Conservation (phyloP, 2,797 vertebrate species). For the Gallinago nigripennis region DNA sequence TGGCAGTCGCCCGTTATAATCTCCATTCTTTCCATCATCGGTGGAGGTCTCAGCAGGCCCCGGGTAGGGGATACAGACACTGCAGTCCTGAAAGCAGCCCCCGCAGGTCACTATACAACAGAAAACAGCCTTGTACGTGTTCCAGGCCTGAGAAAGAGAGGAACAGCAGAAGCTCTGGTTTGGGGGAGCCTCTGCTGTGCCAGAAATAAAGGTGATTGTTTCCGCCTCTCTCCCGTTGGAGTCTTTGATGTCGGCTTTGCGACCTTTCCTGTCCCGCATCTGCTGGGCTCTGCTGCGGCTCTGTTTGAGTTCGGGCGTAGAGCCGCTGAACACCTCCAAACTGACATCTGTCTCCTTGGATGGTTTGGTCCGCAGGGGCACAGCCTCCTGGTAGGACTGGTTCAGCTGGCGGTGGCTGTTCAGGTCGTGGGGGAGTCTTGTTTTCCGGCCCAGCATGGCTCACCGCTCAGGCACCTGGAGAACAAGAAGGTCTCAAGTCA, state of each 20-base stretch:
- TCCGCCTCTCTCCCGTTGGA: constrained; percentile 82
- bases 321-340: constrained; percentile 75
- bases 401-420: constrained; percentile 69
- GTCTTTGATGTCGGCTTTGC: constrained; percentile 78
- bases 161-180: constrained; percentile 80
- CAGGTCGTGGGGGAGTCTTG: constrained; percentile 76
- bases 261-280: constrained; percentile 47
- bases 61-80: constrained; percentile 80
- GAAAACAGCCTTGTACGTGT: constrained; percentile 85
- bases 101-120: constrained; percentile 94
- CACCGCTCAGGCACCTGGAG: constrained; percentile 78
- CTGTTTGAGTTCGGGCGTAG: constrained; percentile 24
- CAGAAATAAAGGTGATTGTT: constrained; percentile 90
- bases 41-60: constrained; percentile 82
- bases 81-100: constrained; percentile 82
- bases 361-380: constrained; percentile 53
- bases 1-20: constrained; percentile 75
- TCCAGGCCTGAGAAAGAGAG: constrained; percentile 88
- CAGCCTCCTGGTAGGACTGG: constrained; percentile 39
- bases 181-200: constrained; percentile 81
- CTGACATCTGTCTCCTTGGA: constrained; percentile 67
- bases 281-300: constrained; percentile 56
- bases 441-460: constrained; percentile 90
- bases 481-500: not conserved
- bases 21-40: constrained; percentile 77